Evolutionary conservation across 2,113 vertebrate genomes (phyloP), one percentile per base, ranked within the genome.

Genomic region (Gallinago undulata): DNA sequence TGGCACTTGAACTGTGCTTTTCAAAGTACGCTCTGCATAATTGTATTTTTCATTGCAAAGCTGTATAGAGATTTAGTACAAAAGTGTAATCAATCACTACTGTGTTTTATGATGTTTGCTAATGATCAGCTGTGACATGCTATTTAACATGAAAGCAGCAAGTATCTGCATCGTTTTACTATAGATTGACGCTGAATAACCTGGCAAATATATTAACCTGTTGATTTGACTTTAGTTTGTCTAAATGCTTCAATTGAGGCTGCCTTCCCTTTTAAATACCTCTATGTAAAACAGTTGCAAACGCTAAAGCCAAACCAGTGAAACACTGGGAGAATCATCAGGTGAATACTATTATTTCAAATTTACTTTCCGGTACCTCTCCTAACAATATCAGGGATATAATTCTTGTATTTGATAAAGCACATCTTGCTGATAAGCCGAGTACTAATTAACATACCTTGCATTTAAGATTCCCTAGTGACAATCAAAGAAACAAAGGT

Each of bases 401-500:
- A 78, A 84, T 79, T 94, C n/a, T 75, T 79, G n/a, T 66, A 57
- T 79, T 84, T 87, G n/a, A 53, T 48, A 69, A 62, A 41, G 28
- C 24, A 56, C 39, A 68, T 76, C 53, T 92, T 89, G 67, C 59
- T 94, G 70, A 77, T 82, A 87, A 92, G 37, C 18, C 77, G 80
- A 66, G 25, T 72, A 69, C 43, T 81, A 82, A 82, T 56, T 94
- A 87, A 56, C 33, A 81, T 66, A 66, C 13, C 19, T 30, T 45
- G 23, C 56, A 50, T 64, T 56, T 91, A 85, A 66, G 68, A 77
- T 86, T 48, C 60, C 51, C 33, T 7, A 82, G 60, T 64, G 73
- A 48, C 45, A 73, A 64, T 86, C 51, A 56, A 94, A 92, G 91
- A 95, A 85, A 85, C 84, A 96, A 91, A 91, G 60, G 48, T 81